Base-by-base conservation (phyloP, 2,113 vertebrate species). In the Brachirus orientalis region DNA sequence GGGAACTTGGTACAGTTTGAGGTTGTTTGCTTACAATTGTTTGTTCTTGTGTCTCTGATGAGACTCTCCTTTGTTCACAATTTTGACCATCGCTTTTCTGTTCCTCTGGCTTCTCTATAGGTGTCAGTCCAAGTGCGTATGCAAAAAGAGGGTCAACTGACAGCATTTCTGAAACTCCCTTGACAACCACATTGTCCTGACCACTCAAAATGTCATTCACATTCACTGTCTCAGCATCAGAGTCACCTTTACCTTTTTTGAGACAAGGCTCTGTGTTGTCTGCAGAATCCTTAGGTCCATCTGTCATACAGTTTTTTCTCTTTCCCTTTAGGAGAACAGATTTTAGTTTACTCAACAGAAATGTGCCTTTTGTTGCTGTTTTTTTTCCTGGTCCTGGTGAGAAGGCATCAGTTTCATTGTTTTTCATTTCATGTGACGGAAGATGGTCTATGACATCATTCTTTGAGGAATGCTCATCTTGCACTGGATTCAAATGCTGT, bases 261-360 rank as follows among this genome's bases (percentile, higher is more conserved):
- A 68, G 45, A 66, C 20, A 58, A 17, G 75, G 70, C 35, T 80
- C 72, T 7, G 22, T 19, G 4, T 72, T 59, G 3, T 50, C 13
- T 9, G 8, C 13, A 36, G 7, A 10, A 60, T 41, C 44, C 52
- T 11, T 9, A 38, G 13, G 66, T 70, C 80, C 40, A 7, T 54
- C 12, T 17, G 43, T 64, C 18, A 13, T n/a, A 17, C 37, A 13
- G 3, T 10, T 35, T 56, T 77, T 82, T 56, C 69, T 80, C 56
- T 87, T 93, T 69, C 72, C 81, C 53, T 69, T 84, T 45, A 72
- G 81, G 37, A 92, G 73, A 60, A 89, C 80, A 0, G 87, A 85
- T 52, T 89, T 93, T n/a, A 91, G 65, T 76, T 86, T 87, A 43
- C 62, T 84, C 20, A 90, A 68, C 52, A 83, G 48, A 59, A 72